Evolutionary conservation across 2,113 vertebrate species (phyloP).

Genomic region (Sigmodon hispidus): DNA sequence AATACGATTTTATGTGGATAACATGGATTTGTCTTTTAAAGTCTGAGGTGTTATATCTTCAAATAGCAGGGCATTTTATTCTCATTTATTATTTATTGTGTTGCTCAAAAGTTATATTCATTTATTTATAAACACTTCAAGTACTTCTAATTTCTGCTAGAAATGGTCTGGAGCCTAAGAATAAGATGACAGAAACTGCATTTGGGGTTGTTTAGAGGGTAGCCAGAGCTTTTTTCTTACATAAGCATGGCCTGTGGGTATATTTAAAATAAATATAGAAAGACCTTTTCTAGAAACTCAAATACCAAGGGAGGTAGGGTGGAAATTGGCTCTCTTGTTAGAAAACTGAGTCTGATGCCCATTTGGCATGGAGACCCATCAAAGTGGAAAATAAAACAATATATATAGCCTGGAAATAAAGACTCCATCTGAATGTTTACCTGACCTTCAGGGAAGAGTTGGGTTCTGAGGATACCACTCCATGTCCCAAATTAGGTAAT

Average conservation of each 20-base stretch:
- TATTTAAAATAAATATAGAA: neutral
- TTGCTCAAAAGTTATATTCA: constrained; percentile 48
- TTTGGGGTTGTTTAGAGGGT: neutral
- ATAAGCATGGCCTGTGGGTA: neutral
- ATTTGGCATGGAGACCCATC: neutral
- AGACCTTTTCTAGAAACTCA: neutral
- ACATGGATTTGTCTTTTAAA: constrained; percentile 40
- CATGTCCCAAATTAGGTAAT: neutral
- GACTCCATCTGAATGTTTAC: neutral
- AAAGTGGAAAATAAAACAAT: neutral
- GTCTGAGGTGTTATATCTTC: constrained; percentile 31
- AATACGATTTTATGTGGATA: neutral
- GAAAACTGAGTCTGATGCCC: neutral
- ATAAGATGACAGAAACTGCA: neutral
- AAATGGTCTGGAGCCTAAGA: neutral
- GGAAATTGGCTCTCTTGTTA: neutral
- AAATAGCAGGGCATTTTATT: constrained; percentile 49
- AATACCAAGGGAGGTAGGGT: neutral
- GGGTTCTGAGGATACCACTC: neutral
- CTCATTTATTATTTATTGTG: constrained; percentile 50
- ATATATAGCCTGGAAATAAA: neutral
- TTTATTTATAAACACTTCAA: constrained; percentile 48
- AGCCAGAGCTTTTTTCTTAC: neutral
- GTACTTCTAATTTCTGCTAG: constrained; percentile 28
- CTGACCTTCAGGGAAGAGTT: neutral